Percentiles rank a stretch among this genome's conserved stretches.
Evolutionary conservation across 2,888 invertebrate genomes (phyloP).

Genomic region (Coelopa pilipes): DNA sequence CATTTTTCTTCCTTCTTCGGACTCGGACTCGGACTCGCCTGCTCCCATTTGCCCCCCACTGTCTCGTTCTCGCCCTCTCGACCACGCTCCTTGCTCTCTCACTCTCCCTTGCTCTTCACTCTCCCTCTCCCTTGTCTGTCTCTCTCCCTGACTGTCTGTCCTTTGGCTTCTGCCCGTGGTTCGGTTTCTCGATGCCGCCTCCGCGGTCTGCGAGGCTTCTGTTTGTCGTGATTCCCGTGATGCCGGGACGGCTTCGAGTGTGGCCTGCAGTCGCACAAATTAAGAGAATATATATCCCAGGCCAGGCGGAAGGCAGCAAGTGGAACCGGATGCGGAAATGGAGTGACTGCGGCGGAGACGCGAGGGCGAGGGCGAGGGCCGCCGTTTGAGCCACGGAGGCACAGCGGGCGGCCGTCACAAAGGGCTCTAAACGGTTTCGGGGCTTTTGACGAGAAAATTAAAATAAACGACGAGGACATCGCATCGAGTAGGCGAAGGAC

Average conservation of each 20-base stretch:
- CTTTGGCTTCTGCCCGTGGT: too few species aligned
- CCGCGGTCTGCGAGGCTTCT: too few species aligned
- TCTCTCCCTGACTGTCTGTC: neutral
- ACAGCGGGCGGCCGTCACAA: too few species aligned
- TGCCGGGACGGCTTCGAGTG: neutral
- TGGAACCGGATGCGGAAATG: neutral
- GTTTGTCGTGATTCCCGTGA: too few species aligned
- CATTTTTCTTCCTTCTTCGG: slow-evolving; percentile 13
- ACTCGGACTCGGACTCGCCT: too few species aligned
- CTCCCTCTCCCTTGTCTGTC: neutral
- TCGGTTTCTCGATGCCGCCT: too few species aligned
- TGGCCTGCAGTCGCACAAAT: slow-evolving; percentile 12
- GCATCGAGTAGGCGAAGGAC: neutral
- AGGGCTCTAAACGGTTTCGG: too few species aligned
- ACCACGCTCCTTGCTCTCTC: neutral
- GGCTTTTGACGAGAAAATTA: slow-evolving; percentile 5
- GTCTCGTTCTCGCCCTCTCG: too few species aligned
- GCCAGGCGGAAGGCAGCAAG: neutral
- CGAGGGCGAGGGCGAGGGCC: neutral
- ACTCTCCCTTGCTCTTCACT: neutral
- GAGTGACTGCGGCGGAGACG: neutral
- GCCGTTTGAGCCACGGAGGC: neutral
- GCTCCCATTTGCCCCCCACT: too few species aligned
- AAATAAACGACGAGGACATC: neutral
- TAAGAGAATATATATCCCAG: slow-evolving; percentile 8